Evolutionary conservation across 2,888 invertebrate genomes (phyloP).

Genomic region (Leptura quadrifasciata): DNA sequence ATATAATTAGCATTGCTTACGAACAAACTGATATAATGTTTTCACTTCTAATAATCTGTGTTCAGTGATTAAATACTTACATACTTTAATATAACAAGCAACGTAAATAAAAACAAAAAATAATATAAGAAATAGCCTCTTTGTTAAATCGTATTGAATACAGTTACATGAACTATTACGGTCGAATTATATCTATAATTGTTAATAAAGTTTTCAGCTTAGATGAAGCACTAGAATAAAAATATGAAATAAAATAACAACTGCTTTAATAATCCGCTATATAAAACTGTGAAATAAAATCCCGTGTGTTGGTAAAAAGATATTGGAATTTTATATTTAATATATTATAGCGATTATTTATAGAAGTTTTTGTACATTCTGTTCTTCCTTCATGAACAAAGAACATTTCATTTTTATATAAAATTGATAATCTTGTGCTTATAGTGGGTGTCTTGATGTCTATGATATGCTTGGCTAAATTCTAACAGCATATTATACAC

Average conservation of each 20-base stretch:
- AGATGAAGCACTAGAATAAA: background rate
- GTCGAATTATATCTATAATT: conserved; percentile 7
- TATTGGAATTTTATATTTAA: conserved; percentile 6
- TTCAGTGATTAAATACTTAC: conserved; percentile 1
- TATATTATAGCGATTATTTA: background rate
- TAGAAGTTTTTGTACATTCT: background rate
- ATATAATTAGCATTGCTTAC: background rate
- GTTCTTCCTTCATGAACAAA: background rate
- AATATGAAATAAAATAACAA: conserved; percentile 4
- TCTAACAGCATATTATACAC: too few relatives aligned
- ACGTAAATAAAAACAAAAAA: background rate
- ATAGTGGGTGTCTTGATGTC: background rate
- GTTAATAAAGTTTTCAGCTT: conserved; percentile 4
- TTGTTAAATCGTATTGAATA: background rate
- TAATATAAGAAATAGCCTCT: background rate
- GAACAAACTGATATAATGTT: background rate
- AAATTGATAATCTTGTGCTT: background rate
- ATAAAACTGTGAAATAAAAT: background rate
- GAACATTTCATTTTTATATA: background rate
- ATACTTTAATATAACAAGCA: background rate
- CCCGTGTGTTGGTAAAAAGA: background rate
- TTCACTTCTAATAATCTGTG: background rate
- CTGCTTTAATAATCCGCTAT: background rate
- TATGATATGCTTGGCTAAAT: too few relatives aligned
- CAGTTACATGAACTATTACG: background rate